Evolutionary conservation across 2,113 vertebrate species (phyloP).

Genomic region (Probosciger aterrimus): DNA sequence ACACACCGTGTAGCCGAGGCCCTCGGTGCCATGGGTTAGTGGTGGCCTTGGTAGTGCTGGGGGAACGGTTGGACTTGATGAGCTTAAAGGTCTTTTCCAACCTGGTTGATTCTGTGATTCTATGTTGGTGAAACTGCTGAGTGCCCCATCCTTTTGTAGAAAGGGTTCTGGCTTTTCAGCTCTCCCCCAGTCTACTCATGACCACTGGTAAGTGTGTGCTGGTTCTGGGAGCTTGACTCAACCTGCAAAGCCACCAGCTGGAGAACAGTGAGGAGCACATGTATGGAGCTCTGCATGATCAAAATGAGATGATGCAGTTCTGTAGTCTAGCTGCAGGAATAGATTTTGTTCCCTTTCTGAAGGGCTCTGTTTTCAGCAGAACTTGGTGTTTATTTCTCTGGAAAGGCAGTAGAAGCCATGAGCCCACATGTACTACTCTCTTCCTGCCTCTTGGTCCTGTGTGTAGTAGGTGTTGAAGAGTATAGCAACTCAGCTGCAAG

Average conservation of each 20-base stretch:
- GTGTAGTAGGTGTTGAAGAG: background rate
- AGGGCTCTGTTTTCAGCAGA: background rate
- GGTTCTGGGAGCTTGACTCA: background rate
- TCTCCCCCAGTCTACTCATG: background rate
- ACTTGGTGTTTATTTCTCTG: background rate
- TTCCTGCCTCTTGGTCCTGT: background rate
- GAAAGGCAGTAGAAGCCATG: background rate
- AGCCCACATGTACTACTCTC: background rate
- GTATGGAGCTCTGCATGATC: background rate
- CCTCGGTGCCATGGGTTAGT: background rate
- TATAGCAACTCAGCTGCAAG: background rate
- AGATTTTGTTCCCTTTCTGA: accelerated
- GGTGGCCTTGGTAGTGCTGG: background rate
- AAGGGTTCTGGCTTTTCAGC: background rate
- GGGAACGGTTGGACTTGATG: background rate
- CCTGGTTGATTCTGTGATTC: background rate
- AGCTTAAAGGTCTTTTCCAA: background rate
- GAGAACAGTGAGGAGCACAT: background rate
- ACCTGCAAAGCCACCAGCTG: background rate
- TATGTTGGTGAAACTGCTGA: background rate
- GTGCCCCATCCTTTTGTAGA: background rate
- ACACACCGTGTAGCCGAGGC: accelerated
- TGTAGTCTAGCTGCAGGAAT: background rate
- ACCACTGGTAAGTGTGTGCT: too few species aligned
- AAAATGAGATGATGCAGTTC: accelerated